Evolutionary conservation across 2,113 vertebrate genomes (phyloP).

Genomic region (Lampris megalopsis): DNA sequence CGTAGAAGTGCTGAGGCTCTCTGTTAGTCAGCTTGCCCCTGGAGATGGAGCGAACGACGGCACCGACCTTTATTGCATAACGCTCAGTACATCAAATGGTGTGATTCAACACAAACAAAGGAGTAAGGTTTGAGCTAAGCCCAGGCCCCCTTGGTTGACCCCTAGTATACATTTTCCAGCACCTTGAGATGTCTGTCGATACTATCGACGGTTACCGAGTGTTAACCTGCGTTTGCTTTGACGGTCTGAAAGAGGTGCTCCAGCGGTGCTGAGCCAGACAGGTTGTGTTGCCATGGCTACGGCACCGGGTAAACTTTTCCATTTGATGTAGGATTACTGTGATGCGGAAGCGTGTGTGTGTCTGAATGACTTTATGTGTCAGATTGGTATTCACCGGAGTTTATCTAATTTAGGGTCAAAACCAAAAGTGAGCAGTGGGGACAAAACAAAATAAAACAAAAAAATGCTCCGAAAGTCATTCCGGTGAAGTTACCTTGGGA

Average conservation of each 20-base stretch:
- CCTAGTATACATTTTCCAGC: conserved; percentile 4
- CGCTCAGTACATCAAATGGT: conserved; percentile 10
- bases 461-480: background rate
- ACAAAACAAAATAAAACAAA: background rate
- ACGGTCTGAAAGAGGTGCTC: conserved; percentile 33
- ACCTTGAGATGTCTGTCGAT: conserved; percentile 22
- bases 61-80: conserved; percentile 24
- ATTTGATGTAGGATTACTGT: conserved; percentile 5
- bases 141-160: background rate
- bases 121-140: background rate
- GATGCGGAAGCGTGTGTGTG: background rate
- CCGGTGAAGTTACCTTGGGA: background rate
- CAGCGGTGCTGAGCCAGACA: background rate
- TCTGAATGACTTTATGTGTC: background rate
- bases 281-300: conserved; percentile 70
- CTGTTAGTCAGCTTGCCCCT: conserved; percentile 22
- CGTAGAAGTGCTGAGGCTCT: background rate
- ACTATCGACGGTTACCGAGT: conserved; percentile 7
- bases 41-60: conserved; percentile 19
- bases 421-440: background rate
- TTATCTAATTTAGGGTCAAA: background rate
- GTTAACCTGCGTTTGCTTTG: conserved; percentile 50
- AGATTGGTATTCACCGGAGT: background rate
- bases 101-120: background rate
- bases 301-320: conserved; percentile 41